phyloP scores from a whole-genome alignment of 2,113 vertebrate species.

The Aptenodytes patagonicus region DNA sequence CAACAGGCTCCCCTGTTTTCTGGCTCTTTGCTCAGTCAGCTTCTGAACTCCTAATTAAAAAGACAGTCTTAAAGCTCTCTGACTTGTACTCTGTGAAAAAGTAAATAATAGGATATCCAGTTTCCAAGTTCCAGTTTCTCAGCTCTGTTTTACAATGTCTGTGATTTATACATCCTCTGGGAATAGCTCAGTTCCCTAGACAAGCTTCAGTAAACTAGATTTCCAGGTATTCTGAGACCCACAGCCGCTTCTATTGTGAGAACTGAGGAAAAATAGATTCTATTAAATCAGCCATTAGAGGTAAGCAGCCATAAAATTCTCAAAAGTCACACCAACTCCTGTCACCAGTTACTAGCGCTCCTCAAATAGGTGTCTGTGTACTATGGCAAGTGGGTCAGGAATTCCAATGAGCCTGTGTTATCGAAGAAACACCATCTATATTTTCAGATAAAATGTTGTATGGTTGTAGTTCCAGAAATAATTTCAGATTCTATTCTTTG shows the following conservation, averaged over 20 bases:
- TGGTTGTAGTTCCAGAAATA: not conserved
- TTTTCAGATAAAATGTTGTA: not conserved
- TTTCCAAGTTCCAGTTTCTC: not conserved
- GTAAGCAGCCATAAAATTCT: not conserved
- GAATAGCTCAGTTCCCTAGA: not conserved
- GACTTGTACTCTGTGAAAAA: not conserved
- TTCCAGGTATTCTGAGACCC: not conserved
- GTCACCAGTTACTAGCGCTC: not conserved
- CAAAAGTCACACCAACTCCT: not conserved
- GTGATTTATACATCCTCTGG: not conserved
- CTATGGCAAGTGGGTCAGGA: not conserved
- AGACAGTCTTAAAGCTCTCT: not conserved
- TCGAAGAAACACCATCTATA: not conserved
- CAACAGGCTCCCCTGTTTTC: not conserved
- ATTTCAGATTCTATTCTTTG: not conserved
- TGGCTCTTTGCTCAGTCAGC: not conserved
- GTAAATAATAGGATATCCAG: not conserved
- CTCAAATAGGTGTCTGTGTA: not conserved
- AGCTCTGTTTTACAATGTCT: not conserved
- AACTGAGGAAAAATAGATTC: not conserved
- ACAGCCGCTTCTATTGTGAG: not conserved
- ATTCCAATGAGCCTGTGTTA: not conserved
- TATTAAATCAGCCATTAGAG: constrained; percentile 18
- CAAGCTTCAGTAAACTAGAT: not conserved
- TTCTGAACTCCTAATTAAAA: not conserved